A percentile compares a stretch with the other conserved stretches of the same genome.
Evolutionary conservation across 2,888 invertebrate species (phyloP).

Genomic region (Volucella inflata): DNA sequence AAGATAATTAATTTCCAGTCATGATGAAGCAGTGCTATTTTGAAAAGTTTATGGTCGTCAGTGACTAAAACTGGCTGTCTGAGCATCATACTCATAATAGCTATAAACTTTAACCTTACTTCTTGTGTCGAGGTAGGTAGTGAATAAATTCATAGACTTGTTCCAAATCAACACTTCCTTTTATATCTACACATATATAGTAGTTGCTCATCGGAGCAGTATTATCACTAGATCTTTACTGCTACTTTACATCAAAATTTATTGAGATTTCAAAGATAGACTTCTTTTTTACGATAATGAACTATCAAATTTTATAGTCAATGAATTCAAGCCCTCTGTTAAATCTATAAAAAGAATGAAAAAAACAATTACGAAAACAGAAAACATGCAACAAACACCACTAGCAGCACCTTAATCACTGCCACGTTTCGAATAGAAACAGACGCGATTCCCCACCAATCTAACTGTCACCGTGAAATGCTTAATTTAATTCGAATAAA

Average conservation of each 20-base stretch:
- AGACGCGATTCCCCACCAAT: conserved; percentile 35
- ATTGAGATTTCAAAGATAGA: too few relatives aligned
- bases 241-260: too few relatives aligned
- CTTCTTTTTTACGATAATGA: too few relatives aligned
- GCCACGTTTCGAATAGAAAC: conserved; percentile 23
- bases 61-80: background rate
- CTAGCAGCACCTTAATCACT: conserved; percentile 28
- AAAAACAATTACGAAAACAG: too few relatives aligned
- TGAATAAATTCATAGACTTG: too few relatives aligned
- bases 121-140: too few relatives aligned
- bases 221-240: too few relatives aligned
- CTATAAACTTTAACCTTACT: conserved; percentile 1
- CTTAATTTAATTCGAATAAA: conserved; percentile 73
- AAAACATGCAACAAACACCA: conserved; percentile 25
- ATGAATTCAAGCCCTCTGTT: too few relatives aligned
- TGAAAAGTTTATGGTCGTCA: background rate
- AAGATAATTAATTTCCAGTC: too few relatives aligned
- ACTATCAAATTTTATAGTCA: too few relatives aligned
- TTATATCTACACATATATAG: background rate
- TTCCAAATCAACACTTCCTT: background rate
- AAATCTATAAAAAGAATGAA: too few relatives aligned
- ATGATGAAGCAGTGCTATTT: background rate
- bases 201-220: too few relatives aligned
- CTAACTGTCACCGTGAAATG: conserved; percentile 54
- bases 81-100: background rate